Evolutionary conservation across 2,113 vertebrate species (phyloP), one percentile per base, ranked within the genome.

Genomic region (Pongo abelii): DNA sequence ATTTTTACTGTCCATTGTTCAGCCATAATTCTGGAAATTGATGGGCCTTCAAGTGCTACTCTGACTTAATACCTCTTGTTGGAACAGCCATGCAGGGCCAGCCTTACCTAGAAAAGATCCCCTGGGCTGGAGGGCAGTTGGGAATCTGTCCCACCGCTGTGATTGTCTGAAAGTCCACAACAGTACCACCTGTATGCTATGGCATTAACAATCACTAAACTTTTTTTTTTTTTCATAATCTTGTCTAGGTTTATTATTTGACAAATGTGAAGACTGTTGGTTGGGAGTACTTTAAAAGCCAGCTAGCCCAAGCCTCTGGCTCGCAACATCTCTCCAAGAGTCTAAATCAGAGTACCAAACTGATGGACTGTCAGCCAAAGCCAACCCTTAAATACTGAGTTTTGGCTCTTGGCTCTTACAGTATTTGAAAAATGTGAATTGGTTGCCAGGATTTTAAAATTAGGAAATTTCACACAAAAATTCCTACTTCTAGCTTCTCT

Each of bases 371-470:
- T 46, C 8, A 12, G 35, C 30, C 64, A 69, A 70, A 89, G 32
- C 57, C 77, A 74, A 83, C 25, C 38, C 25, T 4, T 59, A 88
- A 78, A 89, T 80, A 20, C 27, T 89, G 70, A 67, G 32, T 74
- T 81, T 86, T 55, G 78, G 22, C 40, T 83, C 14, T 94, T 93
- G 67, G 69, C 70, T 95, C 14, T 57, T 74, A 77, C 13, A 8
- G 23, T 70, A 61, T 84, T 92, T 97, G 87, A 80, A 95, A 84
- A 89, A 70, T 84, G 23, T 55, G 52, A 79, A n/a, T 87, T 95
- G n/a, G 35, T 85, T 50, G 5, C 50, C 67, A 57, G 46, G 17
- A 89, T 95, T 95, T 96, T 70, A 75, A 97, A 94, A 72, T 91
- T 46, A 59, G 13, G 32, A 14, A 74, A 79, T 59, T 89, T 77